Evolutionary conservation across 2,113 vertebrate genomes (phyloP).

Genomic region (Cyanoramphus novaezelandiae): DNA sequence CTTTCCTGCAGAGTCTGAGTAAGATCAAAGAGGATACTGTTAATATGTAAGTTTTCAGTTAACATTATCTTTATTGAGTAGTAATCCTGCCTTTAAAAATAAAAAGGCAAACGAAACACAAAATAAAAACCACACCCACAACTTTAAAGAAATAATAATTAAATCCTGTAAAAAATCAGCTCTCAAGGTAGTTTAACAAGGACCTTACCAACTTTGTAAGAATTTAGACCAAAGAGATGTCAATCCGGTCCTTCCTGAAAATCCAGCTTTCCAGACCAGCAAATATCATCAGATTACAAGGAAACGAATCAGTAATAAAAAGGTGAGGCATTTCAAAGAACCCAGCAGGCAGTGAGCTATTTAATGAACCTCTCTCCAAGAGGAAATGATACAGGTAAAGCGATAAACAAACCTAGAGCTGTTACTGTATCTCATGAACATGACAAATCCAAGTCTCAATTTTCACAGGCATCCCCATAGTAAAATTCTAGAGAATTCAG

Average conservation of each 20-base stretch:
- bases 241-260: not conserved
- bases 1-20: not conserved
- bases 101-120: accelerated
- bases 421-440: not conserved
- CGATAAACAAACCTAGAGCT: not conserved
- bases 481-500: not conserved
- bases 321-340: not conserved
- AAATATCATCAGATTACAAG: not conserved
- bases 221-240: not conserved
- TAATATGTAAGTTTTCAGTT: not conserved
- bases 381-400: not conserved
- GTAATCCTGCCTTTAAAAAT: not conserved
- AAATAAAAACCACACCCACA: not conserved
- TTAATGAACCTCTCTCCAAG: not conserved
- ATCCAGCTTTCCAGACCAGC: not conserved
- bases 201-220: not conserved
- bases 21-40: not conserved
- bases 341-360: not conserved
- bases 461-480: not conserved
- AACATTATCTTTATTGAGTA: not conserved
- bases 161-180: not conserved
- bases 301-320: not conserved
- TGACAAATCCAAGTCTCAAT: not conserved
- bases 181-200: not conserved
- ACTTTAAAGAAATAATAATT: not conserved